Base-by-base conservation (phyloP, 2,113 vertebrate genomes). In the Tor tambroides region DNA sequence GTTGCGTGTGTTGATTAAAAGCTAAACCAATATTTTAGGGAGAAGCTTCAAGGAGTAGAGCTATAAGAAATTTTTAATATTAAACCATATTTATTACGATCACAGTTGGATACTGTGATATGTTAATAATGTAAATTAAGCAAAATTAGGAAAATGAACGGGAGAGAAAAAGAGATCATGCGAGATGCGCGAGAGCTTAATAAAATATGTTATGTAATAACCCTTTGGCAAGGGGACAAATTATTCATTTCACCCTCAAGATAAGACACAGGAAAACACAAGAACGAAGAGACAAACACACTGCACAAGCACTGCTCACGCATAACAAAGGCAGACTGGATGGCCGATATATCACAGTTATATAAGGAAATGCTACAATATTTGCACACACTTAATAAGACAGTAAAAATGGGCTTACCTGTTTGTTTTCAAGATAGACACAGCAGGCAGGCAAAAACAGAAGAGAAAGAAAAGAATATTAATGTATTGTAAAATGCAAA, bases 121-220 rank as follows among this genome's bases (percentile, higher is more conserved):
- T 67, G 32, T 54, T 30, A 51, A 32, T 41, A 63, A n/a, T n/a
- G 51, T 28, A 78, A 69, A 51, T 43, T 23, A 88, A 56, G 35
- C 78, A 61, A 85, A 46, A 49, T 83, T 49, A 14, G 15, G 12
- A 35, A 7, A 59, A 46, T 1, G 10, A 78, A 21, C 1, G 0
- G 21, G 19, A 38, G 38, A 35, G 59, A 67, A 19, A 38, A 17
- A 49, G 84, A 51, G 11, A 78, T 26, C 14, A 28, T 28, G 35
- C 32, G 46, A 72, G 59, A 38, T 59, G 65, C 11, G 15, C 59
- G 71, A 46, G 14, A 51, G 38, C 15, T 63, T 32, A 81, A 81
- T 72, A 23, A 59, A 61, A 72, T 43, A 63, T 74, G 51, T 81
- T 81, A 81, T 26, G 65, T 59, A 86, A 81, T 83, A 79, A 82